Evolutionary conservation across 1,140 invertebrate genomes (phyloP).

Genomic region (Drosophila ananassae): DNA sequence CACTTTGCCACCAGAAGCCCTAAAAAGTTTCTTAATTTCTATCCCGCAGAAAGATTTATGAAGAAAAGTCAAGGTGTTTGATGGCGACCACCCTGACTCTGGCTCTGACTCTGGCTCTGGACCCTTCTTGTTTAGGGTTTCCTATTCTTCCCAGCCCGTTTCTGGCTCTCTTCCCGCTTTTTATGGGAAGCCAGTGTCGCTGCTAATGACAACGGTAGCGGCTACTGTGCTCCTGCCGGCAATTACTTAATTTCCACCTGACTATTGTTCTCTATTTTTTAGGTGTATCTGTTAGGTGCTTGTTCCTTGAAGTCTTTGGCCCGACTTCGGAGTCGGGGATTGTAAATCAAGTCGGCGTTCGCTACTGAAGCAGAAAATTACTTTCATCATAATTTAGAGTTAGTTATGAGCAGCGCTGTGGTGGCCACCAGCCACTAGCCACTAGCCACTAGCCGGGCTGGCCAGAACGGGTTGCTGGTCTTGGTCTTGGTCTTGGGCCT

Average conservation of each 20-base stretch:
- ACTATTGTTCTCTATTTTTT: constrained; percentile 23
- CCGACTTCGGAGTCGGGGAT: too few relatives aligned
- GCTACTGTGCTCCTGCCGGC: constrained; percentile 55
- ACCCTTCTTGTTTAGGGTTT: too few relatives aligned
- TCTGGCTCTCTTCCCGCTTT: neutral
- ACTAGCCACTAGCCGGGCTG: too few relatives aligned
- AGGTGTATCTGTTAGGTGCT: neutral
- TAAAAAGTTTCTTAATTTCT: neutral
- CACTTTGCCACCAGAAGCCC: too few relatives aligned
- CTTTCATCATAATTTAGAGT: constrained; percentile 83
- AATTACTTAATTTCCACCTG: constrained; percentile 81
- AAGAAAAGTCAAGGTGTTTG: neutral
- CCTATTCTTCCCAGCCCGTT: too few relatives aligned
- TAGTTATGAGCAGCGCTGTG: constrained; percentile 71
- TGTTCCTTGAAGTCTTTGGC: neutral
- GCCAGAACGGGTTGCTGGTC: constrained; percentile 16
- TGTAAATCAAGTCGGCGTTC: constrained; percentile 45
- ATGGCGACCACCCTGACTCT: too few relatives aligned
- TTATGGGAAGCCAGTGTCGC: constrained; percentile 15
- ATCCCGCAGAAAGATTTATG: constrained; percentile 12
- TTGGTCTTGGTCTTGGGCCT: neutral
- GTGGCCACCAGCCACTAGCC: neutral
- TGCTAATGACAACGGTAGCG: constrained; percentile 79
- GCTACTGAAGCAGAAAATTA: constrained; percentile 83
- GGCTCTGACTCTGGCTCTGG: too few relatives aligned